A percentile compares a stretch with the other conserved stretches of the same genome.
Conservation (phyloP, 2,888 invertebrate species). For the Branchipolynoe longqiensis region DNA sequence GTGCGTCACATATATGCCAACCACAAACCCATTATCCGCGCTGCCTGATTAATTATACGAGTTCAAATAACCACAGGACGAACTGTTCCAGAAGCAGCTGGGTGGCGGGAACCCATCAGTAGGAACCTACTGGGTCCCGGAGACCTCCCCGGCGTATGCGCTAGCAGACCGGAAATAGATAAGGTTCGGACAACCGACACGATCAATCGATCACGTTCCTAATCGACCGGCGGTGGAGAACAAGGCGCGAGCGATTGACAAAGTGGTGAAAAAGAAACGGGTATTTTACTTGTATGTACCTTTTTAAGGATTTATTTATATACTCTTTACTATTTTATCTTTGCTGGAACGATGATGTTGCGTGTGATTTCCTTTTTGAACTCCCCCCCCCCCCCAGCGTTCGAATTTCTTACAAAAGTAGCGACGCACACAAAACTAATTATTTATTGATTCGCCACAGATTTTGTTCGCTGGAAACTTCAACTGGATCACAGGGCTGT, state of each 20-base stretch:
- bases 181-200: constrained; percentile 7
- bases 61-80: no score
- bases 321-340: no score
- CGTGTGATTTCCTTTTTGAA: no score
- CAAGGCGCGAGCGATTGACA: constrained; percentile 12
- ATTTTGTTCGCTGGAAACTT: not conserved
- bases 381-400: not conserved
- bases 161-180: constrained; percentile 8
- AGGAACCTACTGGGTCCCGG: no score
- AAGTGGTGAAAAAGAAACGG: not conserved
- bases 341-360: no score
- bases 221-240: constrained; percentile 9
- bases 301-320: no score
- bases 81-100: no score
- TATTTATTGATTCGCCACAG: constrained; percentile 4
- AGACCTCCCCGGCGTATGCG: no score
- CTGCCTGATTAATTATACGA: no score
- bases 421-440: constrained; percentile 1
- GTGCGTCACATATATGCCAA: no score
- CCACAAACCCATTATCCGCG: no score
- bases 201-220: constrained; percentile 27
- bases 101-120: no score
- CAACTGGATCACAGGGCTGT: not conserved
- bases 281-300: not conserved
- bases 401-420: not conserved